Evolutionary conservation across 2,888 invertebrate genomes (phyloP), one percentile per base, ranked within the genome.

Genomic region (Euproctis similis): DNA sequence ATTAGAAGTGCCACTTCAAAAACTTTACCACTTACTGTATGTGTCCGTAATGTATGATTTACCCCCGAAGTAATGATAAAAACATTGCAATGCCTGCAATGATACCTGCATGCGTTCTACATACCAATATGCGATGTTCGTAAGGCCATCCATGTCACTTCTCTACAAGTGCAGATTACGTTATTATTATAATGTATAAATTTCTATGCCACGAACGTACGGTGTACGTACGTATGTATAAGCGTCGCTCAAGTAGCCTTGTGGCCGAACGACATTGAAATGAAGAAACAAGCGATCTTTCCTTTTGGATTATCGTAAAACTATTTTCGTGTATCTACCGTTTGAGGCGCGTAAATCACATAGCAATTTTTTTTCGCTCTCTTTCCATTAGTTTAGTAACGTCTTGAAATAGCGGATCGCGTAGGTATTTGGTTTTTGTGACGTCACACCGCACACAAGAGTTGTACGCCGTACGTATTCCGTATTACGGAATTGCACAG

Each of bases 311-410:
- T 62, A 68, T 73, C 68, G 65, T 72, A 59, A 70, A 75, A 60
- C 74, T 78, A 77, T 78, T 77, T 76, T 58, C 53, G 67, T 59
- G 43, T 52, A 67, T 61, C 59, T 53, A 54, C 54, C 54, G 59
- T 56, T 64, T 55, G 63, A 58, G 62, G 59, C 53, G 57, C 65
- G 67, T 76, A 72, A 76, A 76, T 71, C 76, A 65, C 60, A 64
- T 63, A 55, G 43, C 57, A 56, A 69, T 71, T 74, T 14, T 75
- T 75, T 69, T n/a, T n/a, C n/a, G n/a, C n/a, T n/a, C n/a, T n/a
- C n/a, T n/a, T 75, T 74, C 60, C 54, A 49, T 63, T 42, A 60
- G 52, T 63, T 60, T 50, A 54, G 55, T 63, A 66, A 65, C 62
- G 52, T 68, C 66, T 65, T 35, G 63, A 71, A 75, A 76, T 76